These are phyloP conservation scores for Anastrepha obliqua DNA, from an alignment of 1,140 invertebrate genomes.

Conservation along the genomic window DNA sequence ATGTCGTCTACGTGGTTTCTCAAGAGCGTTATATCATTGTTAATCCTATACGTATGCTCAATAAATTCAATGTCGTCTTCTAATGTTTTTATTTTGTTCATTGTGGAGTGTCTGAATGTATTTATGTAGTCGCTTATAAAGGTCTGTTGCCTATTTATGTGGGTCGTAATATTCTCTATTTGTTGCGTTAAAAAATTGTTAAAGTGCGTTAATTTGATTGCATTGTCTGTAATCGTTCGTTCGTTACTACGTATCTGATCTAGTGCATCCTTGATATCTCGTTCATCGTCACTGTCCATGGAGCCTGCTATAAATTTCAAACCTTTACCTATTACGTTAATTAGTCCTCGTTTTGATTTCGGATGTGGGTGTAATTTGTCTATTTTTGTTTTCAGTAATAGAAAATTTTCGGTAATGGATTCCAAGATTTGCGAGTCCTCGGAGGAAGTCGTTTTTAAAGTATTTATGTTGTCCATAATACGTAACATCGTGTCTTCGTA, in stretches of 20 bases:
- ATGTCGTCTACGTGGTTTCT: background rate
- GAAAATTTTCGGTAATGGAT: background rate
- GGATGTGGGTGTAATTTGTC: background rate
- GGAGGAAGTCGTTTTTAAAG: background rate
- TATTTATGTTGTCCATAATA: background rate
- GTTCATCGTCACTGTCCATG: background rate
- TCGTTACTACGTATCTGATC: too few species aligned
- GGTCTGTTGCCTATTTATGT: constrained; percentile 17
- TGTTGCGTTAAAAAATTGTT: background rate
- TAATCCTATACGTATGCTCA: background rate
- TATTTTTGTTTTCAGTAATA: background rate
- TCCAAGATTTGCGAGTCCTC: background rate
- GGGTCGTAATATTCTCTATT: background rate
- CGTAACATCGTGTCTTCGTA: background rate
- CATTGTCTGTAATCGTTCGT: too few species aligned
- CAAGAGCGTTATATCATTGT: background rate
- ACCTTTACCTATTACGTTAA: background rate
- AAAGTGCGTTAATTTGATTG: background rate
- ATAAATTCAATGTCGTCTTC: background rate
- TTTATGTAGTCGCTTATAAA: background rate
- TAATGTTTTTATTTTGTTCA: constrained; percentile 31
- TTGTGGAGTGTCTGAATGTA: background rate
- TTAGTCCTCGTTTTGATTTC: background rate
- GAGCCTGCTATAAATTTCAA: background rate
- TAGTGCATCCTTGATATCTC: background rate